Evolutionary conservation across 2,888 invertebrate genomes (phyloP), one percentile per base, ranked within the genome.

Genomic region (Phanerotoma sp.): DNA sequence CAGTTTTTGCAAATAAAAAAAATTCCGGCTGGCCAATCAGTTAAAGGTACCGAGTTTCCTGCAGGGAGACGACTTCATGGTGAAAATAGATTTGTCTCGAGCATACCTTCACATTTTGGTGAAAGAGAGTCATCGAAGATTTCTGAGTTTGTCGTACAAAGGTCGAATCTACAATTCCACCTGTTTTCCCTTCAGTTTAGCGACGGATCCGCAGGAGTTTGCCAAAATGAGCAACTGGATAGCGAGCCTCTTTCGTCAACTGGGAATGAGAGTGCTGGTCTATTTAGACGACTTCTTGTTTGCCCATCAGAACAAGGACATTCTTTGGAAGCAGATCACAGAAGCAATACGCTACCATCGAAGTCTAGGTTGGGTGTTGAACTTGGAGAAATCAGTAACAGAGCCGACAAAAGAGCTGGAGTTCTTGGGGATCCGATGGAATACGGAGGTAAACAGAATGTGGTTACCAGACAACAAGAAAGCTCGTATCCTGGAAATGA

Each of bases 201-300:
- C 62, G 47, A 60, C 60, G 44, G 65, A 64, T 6, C 66, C 66
- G 18, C 57, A 59, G 22, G 62, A 41, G 41, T 66, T 68, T 38
- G 56, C 63, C 18, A 56, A 57, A 7, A 44, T 66, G 16, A 66
- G 62, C 55, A 65, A 65, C 28, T 68, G 63, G 64, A 48, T 65
- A 11, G 66, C 65, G n/a, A 48, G 61, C 7, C 44, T 54, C 32
- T 50, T 66, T 52, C 57, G 57, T 20, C 44, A 56, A 30, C 51
- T 22, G 47, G 56, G 56, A 5, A 56, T 59, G 40, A 57, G 53
- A 46, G 56, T 57, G 13, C 40, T 62, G 16, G 60, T 61, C 2
- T 64, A 64, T 32, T 49, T 60, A 9, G 57, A 56, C 59, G 56
- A 59, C 20, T 51, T 62, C 10, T 54, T 63, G n/a, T 46, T 62